phyloP scores from a whole-genome alignment of 2,113 vertebrate genomes.

The Apteryx owenii region DNA sequence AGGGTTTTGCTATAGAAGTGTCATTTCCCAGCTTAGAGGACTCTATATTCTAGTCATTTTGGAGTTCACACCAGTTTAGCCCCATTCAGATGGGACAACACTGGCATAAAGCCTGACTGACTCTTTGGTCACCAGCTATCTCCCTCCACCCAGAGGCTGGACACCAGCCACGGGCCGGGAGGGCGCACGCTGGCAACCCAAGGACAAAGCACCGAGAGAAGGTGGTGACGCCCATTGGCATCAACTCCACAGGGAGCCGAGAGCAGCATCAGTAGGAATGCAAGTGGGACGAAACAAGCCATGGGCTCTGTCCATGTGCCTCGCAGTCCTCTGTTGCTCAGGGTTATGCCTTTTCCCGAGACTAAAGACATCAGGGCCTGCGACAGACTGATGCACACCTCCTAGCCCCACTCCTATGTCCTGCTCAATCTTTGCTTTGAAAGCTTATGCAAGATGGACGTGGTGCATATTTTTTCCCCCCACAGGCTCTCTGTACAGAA shows the following conservation, averaged over 20 bases:
- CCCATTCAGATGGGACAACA: neutral
- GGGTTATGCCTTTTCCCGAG: neutral
- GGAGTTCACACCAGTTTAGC: neutral
- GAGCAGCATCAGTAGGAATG: no score
- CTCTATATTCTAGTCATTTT: neutral
- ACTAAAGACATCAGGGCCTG: neutral
- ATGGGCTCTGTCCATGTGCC: fast-evolving
- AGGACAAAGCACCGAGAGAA: neutral
- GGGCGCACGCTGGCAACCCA: neutral
- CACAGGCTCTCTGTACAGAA: neutral
- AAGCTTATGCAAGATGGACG: neutral
- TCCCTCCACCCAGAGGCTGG: neutral
- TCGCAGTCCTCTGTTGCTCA: neutral
- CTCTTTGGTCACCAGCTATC: neutral
- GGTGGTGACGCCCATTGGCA: fast-evolving
- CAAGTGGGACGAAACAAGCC: neutral
- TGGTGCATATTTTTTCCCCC: neutral
- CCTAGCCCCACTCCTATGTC: neutral
- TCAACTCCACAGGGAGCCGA: neutral
- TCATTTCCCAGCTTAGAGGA: neutral
- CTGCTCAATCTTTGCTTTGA: neutral
- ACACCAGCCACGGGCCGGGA: neutral
- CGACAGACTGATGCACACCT: neutral
- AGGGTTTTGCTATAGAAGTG: neutral
- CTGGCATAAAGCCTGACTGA: neutral